Base-by-base conservation (phyloP, 2,888 invertebrate genomes). In the Metopia argyrocephala region DNA sequence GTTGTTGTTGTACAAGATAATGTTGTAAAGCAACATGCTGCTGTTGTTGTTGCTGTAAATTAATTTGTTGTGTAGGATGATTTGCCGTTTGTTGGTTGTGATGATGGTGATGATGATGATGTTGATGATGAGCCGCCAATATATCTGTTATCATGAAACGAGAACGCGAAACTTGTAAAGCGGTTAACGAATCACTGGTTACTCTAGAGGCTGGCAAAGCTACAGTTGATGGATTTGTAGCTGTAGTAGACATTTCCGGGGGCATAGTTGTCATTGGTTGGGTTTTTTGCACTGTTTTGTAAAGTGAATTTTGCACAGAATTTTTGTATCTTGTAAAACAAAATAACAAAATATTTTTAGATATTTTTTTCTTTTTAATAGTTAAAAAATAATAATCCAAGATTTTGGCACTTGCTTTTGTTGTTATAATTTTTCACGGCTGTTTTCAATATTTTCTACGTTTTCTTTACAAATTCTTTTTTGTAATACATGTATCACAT, bases 81-180 rank as follows among this genome's bases (percentile, higher is more conserved):
- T 83, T 84, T 66, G 38, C 80, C 23, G 84, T 84, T 61, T 85
- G 38, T 9, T 82, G 83, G 9, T 84, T 84, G 6, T 84, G 83
- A 3, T 84, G 85, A 7, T 85, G 86, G 1, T 84, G 87, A 66
- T 82, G 86, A 9, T 85, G 87, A 4, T 85, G 85, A 27, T 84
- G 82, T 6, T 83, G 83, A 5, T 79, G 79, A 45, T 82, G 82
- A 65, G 93, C 93, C 66, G 93, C 94, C 84, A 96, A 92, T 87
- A 96, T 96, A 90, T 96, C 96, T 85, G 96, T 96, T 91, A 96
- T 96, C 96, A 96, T 96, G 91, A 96, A 96, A 84, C 96, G 92
- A 81, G 96, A 95, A 85, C 96, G 92, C 65, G 94, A 93, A 84
- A 94, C 93, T 89, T 92, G 93, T 88, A 93, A 92, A 90, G 92